Evolutionary conservation across 1,140 invertebrate genomes (phyloP).

Genomic region (Cataglyphis hispanica): DNA sequence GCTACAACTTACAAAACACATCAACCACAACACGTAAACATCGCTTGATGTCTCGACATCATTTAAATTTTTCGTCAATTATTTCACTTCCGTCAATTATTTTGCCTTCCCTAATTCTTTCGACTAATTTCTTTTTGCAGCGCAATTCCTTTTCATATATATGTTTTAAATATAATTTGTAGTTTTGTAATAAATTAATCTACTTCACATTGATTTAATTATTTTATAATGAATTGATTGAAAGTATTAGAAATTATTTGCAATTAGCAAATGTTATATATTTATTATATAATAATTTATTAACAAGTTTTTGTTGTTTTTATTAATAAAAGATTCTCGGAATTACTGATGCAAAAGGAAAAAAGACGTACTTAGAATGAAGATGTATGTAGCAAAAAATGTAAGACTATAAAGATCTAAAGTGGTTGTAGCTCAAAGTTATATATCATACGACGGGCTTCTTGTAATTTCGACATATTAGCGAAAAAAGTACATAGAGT

Average conservation of each 20-base stretch:
- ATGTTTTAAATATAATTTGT: not conserved
- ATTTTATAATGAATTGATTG: not conserved
- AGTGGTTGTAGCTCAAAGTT: not conserved
- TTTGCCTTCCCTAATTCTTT: not conserved
- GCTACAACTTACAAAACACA: not conserved
- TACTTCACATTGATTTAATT: slow-evolving; percentile 2
- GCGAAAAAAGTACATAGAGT: not conserved
- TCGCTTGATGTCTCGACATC: not conserved
- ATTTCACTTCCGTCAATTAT: slow-evolving; percentile 4
- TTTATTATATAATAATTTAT: not conserved
- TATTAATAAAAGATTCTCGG: not conserved
- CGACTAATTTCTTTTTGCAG: not conserved
- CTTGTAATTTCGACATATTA: slow-evolving; percentile 26
- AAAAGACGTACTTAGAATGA: not conserved
- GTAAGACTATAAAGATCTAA: not conserved
- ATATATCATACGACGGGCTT: not conserved
- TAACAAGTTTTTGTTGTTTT: not conserved
- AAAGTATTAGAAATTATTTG: not conserved
- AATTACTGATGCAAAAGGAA: not conserved
- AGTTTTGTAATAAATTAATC: not conserved
- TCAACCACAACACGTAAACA: not conserved
- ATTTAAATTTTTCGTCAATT: slow-evolving; percentile 29
- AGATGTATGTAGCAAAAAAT: no score
- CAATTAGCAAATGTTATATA: not conserved
- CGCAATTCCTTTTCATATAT: not conserved